Base-by-base conservation (phyloP, 2,888 invertebrate species). In the Craniophora ligustri region DNA sequence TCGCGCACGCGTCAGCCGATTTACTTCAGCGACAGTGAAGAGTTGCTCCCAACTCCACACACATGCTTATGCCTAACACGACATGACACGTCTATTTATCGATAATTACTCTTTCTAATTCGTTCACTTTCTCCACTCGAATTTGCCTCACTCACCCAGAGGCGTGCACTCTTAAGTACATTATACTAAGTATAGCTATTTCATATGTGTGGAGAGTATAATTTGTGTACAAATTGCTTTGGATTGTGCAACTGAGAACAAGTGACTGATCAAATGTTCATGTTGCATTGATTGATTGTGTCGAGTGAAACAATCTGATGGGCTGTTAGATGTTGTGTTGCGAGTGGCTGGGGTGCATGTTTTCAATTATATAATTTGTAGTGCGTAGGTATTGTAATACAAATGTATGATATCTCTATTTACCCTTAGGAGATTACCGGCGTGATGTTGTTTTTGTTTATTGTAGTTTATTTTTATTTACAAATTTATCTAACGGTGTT, bases 221-320 rank as follows among this genome's bases (percentile, higher is more conserved):
- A 82, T 84, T 82, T 81, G 46, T 58, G 56, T 61, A 67, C 74
- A 78, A 79, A 80, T 82, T 72, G 74, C 67, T 62, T 74, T 38
- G 19, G 68, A 78, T 80, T 81, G 79, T 76, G 79, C 76, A 81
- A 79, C 75, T 55, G 75, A 64, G 70, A 56, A 65, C 70, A 70
- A 64, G 42, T 42, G 50, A 49, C 23, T 18, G 69, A 67, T 75
- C 68, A 60, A 69, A 72, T 70, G 42, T 39, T 21, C 57, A 44
- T 59, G 50, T 47, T 45, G 48, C 56, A 57, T 61, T 58, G 71
- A 72, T 73, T 69, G 70, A 57, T 70, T 51, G 71, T 53, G 55
- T 44, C 41, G 51, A 47, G 48, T 44, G 65, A 48, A 67, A 67
- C 54, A 46, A 44, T 66, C 46, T 34, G 31, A 65, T 50, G 41